A percentile compares a stretch with the other conserved stretches of the same genome.
Evolutionary conservation across 2,113 vertebrate species (phyloP).

Genomic region (Nicator chloris): DNA sequence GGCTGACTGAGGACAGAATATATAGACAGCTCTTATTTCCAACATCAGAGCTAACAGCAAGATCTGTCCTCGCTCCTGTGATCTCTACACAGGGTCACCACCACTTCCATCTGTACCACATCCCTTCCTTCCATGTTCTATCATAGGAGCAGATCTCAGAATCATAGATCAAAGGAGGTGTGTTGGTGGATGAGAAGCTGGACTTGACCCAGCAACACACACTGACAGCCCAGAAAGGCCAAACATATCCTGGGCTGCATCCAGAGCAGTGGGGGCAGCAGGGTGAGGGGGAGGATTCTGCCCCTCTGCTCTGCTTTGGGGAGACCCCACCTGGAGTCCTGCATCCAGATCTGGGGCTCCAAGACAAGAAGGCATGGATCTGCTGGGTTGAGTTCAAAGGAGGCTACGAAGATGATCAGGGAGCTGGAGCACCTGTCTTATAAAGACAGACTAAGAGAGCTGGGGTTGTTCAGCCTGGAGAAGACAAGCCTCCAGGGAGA

Average conservation of each 20-base stretch:
- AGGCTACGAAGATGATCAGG: background rate
- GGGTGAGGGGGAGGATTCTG: rapidly evolving
- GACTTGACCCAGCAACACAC: background rate
- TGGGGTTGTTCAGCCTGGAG: background rate
- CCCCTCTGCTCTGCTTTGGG: background rate
- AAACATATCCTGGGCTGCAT: background rate
- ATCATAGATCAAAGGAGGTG: background rate
- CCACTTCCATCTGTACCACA: background rate
- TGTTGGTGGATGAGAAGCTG: background rate
- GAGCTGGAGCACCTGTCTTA: background rate
- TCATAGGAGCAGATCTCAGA: background rate
- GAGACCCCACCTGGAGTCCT: background rate
- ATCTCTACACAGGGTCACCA: background rate
- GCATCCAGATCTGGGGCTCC: too few species aligned
- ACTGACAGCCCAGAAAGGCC: background rate
- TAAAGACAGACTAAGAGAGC: background rate
- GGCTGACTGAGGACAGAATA: background rate
- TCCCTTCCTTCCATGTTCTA: background rate
- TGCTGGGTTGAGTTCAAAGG: background rate
- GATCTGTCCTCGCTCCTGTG: background rate
- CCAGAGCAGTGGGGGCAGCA: background rate
- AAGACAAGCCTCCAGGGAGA: background rate
- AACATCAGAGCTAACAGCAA: background rate
- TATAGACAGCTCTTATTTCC: background rate
- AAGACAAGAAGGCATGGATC: background rate